phyloP scores from a whole-genome alignment of 2,888 invertebrate species.

The Aromia moschata region DNA sequence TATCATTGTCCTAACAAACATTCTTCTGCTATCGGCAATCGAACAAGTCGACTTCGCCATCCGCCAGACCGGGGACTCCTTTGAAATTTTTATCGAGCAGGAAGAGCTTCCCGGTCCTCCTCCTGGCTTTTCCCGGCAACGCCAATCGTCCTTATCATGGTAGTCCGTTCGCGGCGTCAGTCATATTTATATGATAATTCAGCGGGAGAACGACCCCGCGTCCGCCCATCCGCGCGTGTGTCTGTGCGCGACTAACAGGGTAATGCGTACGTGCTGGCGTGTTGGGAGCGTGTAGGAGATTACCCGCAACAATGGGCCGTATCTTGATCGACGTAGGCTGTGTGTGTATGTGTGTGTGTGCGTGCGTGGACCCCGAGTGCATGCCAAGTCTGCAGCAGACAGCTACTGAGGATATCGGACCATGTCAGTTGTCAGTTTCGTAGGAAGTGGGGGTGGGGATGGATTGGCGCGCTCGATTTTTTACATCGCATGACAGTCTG shows the following conservation, averaged over 20 bases:
- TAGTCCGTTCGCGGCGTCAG: conserved; percentile 38
- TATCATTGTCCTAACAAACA: too few species aligned
- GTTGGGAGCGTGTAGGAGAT: conserved; percentile 59
- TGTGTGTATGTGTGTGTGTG: conserved; percentile 44
- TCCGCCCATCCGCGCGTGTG: conserved; percentile 28
- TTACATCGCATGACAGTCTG: too few species aligned
- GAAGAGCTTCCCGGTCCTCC: conserved; percentile 1
- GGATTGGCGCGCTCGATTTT: too few species aligned
- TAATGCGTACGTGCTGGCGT: conserved; percentile 41
- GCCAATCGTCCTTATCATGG: conserved; percentile 33
- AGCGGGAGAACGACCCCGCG: conserved; percentile 29
- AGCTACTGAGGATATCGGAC: conserved; percentile 36
- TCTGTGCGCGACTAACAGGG: conserved; percentile 34
- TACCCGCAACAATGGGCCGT: conserved; percentile 57
- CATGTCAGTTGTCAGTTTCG: not conserved
- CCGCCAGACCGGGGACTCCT: too few species aligned
- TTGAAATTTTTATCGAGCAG: too few species aligned
- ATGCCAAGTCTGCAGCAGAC: conserved; percentile 39
- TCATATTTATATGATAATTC: conserved; percentile 55
- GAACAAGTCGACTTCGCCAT: too few species aligned
- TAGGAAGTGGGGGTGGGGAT: too few species aligned
- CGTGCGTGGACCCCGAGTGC: conserved; percentile 36
- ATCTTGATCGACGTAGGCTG: conserved; percentile 56
- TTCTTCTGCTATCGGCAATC: too few species aligned
- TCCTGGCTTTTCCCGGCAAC: not conserved